Base-by-base conservation (phyloP, 2,888 invertebrate species). In the Trissonchulus sp. region DNA sequence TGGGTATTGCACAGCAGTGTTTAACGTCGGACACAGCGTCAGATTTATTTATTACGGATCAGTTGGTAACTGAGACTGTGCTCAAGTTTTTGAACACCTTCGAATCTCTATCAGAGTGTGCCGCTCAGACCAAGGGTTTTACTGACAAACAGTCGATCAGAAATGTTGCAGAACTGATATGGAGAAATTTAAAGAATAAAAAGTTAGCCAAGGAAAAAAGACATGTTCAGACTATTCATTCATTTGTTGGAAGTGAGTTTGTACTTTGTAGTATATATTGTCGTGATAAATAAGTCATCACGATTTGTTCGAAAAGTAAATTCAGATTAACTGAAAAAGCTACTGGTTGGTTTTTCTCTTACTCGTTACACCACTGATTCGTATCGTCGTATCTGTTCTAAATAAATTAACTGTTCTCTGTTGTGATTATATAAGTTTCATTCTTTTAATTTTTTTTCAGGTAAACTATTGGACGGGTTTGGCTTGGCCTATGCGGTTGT, bases 381-480 rank as follows among this genome's bases (percentile, higher is more conserved):
- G n/a, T n/a, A n/a, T n/a, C n/a, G n/a, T n/a, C n/a, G n/a, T 48
- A 15, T 48, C 48, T 48, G 48, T 48, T 23, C 23, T 48, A 23
- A 48, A 48, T 15, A 48, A 48, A 15, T 8, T 23, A 23, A 23
- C 48, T 48, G 48, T 23, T 48, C 23, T 23, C 48, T 23, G 8
- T 8, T 48, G 8, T 23, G 8, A 48, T 8, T 48, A 48, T 48
- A 48, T 48, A 15, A 15, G 48, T 15, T 48, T 48, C 8, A 48
- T 8, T 48, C 48, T 48, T 48, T 48, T 48, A 15, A 48, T 48
- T 48, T 73, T 48, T n/a, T 60, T 48, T 1, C 31, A 36, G 36
- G 76, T 3, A 30, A 74, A 8, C 76, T 68, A 77, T 36, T 28
- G 31, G 65, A 63, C n/a, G n/a, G 65, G 8, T 63, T 63, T 63